Conservation (phyloP, 2,797 vertebrate species). For the Varecia variegata region DNA sequence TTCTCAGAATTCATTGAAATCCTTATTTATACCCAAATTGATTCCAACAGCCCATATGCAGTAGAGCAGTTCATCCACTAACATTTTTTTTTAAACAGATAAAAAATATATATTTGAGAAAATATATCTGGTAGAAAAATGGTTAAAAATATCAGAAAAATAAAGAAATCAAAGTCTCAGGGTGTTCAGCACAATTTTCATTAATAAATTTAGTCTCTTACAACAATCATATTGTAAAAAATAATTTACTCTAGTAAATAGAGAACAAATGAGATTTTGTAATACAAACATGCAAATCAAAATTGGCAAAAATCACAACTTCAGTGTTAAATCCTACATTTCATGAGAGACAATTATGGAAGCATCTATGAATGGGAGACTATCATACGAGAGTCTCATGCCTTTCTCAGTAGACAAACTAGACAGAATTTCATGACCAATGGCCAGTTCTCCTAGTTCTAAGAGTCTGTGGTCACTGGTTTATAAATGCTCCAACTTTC, state of each 20-base stretch:
- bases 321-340: neutral
- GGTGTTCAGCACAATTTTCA: neutral
- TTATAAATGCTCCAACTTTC: neutral
- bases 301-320: neutral
- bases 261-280: neutral
- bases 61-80: neutral
- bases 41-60: neutral
- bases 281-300: neutral
- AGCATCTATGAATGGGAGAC: neutral
- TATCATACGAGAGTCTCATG: neutral
- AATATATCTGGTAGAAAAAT: neutral
- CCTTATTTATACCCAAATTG: neutral
- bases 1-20: neutral
- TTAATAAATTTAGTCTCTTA: neutral
- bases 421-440: neutral
- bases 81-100: neutral
- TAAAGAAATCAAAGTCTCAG: neutral
- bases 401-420: neutral
- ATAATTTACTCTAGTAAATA: neutral
- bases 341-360: neutral
- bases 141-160: neutral
- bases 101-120: neutral
- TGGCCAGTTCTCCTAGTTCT: neutral
- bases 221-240: neutral
- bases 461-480: neutral